Evolutionary conservation across 30 jellyfish, hydroid and myxozoan genomes (phyloP).

Genomic region (Chrysaora quinquecirrha): DNA sequence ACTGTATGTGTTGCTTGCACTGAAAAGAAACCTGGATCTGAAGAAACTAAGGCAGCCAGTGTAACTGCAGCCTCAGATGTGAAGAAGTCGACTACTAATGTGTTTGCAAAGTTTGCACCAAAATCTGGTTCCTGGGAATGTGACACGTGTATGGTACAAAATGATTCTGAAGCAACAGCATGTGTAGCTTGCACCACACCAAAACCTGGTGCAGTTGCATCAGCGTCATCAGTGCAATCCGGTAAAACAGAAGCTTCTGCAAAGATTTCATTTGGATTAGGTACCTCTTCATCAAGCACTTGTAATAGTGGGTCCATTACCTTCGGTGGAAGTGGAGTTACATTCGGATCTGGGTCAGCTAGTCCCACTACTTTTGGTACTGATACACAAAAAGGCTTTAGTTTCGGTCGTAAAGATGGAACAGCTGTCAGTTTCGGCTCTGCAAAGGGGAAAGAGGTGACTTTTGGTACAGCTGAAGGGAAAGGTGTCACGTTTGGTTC

Average conservation of each 20-base stretch:
- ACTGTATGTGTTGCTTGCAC: slow-evolving; percentile 66
- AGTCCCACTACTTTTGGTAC: slow-evolving; percentile 4
- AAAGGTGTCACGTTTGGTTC: slow-evolving; percentile 16
- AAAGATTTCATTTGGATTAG: neutral
- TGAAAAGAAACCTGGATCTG: slow-evolving; percentile 30
- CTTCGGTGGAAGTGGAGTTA: neutral
- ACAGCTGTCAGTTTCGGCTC: slow-evolving; percentile 28
- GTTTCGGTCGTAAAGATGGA: slow-evolving; percentile 17
- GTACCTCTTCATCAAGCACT: neutral
- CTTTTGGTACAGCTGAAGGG: slow-evolving; percentile 16
- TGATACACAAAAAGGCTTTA: slow-evolving; percentile 8
- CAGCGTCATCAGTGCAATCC: slow-evolving; percentile 8
- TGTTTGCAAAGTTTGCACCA: slow-evolving; percentile 39
- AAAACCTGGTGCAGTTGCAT: slow-evolving; percentile 48
- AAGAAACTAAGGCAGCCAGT: neutral
- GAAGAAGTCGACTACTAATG: neutral
- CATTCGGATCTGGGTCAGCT: slow-evolving; percentile 16
- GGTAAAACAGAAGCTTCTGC: slow-evolving; percentile 12
- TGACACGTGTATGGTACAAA: slow-evolving; percentile 61
- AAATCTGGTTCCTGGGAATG: slow-evolving; percentile 83
- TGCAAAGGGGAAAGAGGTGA: neutral
- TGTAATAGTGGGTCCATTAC: neutral
- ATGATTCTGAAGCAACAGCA: slow-evolving; percentile 26
- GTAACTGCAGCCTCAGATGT: neutral
- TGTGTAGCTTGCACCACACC: slow-evolving; percentile 76